phyloP scores from a whole-genome alignment of 2,888 invertebrate genomes.

The Drosophila lacicola region DNA sequence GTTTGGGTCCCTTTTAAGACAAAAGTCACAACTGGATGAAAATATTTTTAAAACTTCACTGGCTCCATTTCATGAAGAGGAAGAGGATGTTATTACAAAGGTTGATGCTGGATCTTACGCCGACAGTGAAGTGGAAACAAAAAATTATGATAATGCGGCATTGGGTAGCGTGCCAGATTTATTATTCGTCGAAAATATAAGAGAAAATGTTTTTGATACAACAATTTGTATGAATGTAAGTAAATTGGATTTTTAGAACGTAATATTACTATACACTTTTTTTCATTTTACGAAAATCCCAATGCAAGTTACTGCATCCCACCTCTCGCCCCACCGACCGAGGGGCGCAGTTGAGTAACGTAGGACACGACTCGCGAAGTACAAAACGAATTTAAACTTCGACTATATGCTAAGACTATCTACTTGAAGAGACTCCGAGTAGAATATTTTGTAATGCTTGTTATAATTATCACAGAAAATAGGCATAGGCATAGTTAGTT shows the following conservation, averaged over 20 bases:
- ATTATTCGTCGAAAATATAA: conserved; percentile 51
- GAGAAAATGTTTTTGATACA: conserved; percentile 87
- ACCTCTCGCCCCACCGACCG: no score
- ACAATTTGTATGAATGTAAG: conserved; percentile 92
- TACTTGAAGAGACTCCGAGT: no score
- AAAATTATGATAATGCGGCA: conserved; percentile 21
- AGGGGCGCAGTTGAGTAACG: no score
- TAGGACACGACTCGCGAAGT: no score
- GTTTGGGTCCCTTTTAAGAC: conserved; percentile 90
- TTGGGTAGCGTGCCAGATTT: conserved; percentile 46
- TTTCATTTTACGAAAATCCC: no score
- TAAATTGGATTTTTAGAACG: conserved; percentile 66
- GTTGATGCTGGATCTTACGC: conserved; percentile 25
- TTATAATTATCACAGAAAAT: no score
- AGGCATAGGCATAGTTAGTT: no score
- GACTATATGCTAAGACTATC: no score
- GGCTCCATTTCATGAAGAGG: conserved; percentile 84
- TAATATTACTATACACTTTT: no score
- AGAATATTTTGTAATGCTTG: no score
- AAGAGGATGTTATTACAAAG: conserved; percentile 22
- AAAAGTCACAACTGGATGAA: conserved; percentile 87
- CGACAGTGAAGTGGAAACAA: conserved; percentile 27
- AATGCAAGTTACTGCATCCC: no score
- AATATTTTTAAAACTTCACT: conserved; percentile 85
- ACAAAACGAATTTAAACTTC: no score